Evolutionary conservation across 2,797 vertebrate species (phyloP), one percentile per base, ranked within the genome.

Genomic region (Pangasius macronema): DNA sequence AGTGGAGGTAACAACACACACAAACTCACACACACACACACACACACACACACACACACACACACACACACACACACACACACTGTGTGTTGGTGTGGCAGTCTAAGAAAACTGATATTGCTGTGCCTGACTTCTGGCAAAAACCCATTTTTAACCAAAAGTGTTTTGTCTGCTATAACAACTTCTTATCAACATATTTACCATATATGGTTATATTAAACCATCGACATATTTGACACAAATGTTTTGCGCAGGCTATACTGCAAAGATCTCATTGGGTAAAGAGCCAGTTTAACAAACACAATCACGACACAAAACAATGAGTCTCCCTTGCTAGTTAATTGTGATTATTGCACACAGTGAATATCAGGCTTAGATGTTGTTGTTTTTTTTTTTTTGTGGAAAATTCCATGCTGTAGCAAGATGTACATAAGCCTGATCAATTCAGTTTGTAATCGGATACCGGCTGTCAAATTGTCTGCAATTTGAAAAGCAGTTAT

Each of bases 1-100:
- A 92, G 94, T 99, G 0, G 98, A 99, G 97, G 98, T 99, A 95
- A 18, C 8, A 13, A 18, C n/a, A 36, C 14, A 4, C 36, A 79
- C 39, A 30, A 11, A 46, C 3, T 46, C 46, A 55, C 46, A 39
- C 20, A 18, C 14, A 4, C 36, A 79, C 39, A 30, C 16, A 46
- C 3, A 53, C 46, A 55, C 49, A 39, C 20, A 20, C 68, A 82
- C 5, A 81, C 53, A n/a, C 30, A 68, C 42, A 59, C 53, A 55
- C 27, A 27, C 61, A 76, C 7, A 81, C 27, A 49, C 46, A 46
- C 7, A 49, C 14, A 55, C 1, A 55, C 16, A 72, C 42, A 4
- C 9, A 11, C 5, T 73, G 39, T 46, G 20, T 68, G 27, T n/a
- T 63, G 24, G 0, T 67, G n/a, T 7, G 16, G 63, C 0, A 5